A percentile compares a stretch with the other conserved stretches of the same genome.
phyloP scores from a whole-genome alignment of 2,797 vertebrate species.

The Chloroceryle amazona region DNA sequence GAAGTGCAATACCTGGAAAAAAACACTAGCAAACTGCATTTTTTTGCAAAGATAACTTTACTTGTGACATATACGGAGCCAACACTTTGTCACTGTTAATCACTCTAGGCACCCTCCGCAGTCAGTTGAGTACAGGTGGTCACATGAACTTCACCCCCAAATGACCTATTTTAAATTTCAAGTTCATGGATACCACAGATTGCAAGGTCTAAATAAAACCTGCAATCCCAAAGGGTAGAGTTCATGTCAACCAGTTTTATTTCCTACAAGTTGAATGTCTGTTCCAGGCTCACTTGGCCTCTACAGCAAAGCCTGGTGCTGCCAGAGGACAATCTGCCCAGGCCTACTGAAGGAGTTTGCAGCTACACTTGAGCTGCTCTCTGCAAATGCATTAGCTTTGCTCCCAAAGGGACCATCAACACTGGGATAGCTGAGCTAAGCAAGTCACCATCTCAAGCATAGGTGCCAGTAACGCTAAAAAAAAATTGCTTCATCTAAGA shows the following conservation, averaged over 20 bases:
- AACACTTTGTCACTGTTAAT: neutral
- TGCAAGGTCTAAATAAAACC: neutral
- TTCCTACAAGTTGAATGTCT: fast-evolving
- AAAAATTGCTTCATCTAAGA: neutral
- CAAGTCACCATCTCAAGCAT: neutral
- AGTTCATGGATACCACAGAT: neutral
- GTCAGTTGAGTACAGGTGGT: neutral
- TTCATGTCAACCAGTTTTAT: neutral
- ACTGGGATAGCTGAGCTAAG: neutral
- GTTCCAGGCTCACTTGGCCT: neutral
- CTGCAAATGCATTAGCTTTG: neutral
- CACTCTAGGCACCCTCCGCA: neutral
- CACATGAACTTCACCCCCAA: neutral
- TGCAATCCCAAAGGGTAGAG: neutral
- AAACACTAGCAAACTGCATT: neutral
- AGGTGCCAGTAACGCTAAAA: neutral
- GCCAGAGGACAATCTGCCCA: fast-evolving
- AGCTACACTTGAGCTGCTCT: neutral
- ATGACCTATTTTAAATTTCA: neutral
- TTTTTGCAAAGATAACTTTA: neutral
- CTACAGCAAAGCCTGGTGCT: fast-evolving
- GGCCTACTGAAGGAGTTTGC: fast-evolving
- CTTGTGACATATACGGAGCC: neutral
- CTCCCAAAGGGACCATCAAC: neutral
- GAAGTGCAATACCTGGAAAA: neutral